phyloP scores from a whole-genome alignment of 2,113 vertebrate genomes.

The Burhinus oedicnemus region DNA sequence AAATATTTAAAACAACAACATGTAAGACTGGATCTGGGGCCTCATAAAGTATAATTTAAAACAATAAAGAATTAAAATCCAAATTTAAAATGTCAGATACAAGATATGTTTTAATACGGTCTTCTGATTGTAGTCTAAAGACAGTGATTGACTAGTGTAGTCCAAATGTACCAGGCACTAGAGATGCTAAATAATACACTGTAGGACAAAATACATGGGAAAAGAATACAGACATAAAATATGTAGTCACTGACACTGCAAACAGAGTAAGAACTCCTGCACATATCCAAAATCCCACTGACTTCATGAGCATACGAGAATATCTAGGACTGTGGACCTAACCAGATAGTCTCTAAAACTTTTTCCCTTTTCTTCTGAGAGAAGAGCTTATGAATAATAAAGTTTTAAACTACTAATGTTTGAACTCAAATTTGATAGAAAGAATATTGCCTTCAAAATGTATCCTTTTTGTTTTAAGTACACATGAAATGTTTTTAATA shows the following conservation, averaged over 20 bases:
- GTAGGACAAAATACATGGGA: not conserved
- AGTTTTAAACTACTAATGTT: not conserved
- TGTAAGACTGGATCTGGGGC: not conserved
- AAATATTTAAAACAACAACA: not conserved
- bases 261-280: not conserved
- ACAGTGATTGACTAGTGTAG: not conserved
- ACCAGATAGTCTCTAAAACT: not conserved
- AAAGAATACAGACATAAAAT: not conserved
- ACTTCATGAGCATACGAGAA: not conserved
- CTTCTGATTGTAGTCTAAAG: not conserved
- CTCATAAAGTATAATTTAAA: not conserved
- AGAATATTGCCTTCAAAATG: not conserved
- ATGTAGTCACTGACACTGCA: not conserved
- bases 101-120: not conserved
- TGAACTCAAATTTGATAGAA: not conserved
- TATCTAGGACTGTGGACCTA: not conserved
- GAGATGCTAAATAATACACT: not conserved
- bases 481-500: accelerated
- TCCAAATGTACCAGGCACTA: not conserved
- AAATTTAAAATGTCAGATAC: not conserved
- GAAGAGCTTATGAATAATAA: not conserved
- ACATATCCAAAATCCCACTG: not conserved
- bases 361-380: not conserved
- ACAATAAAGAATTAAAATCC: not conserved
- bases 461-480: not conserved